These are phyloP conservation scores for Camponotus fellah DNA, from an alignment of 2,888 invertebrate species.

Conservation along the genomic window DNA sequence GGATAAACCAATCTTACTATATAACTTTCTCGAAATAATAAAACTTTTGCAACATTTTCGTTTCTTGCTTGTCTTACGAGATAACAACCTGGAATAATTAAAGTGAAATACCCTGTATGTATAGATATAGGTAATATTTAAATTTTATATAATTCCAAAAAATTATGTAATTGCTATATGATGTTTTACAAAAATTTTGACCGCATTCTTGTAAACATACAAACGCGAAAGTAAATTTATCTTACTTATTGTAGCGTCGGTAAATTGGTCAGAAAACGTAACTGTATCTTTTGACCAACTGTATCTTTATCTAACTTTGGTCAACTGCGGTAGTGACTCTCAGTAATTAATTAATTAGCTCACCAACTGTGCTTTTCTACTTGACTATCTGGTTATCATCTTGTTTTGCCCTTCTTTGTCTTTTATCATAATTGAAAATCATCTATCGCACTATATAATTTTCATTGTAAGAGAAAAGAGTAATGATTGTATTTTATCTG, in stretches of 20 bases:
- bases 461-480: neutral
- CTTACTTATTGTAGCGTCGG: neutral
- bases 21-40: no score
- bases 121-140: neutral
- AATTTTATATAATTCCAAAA: neutral
- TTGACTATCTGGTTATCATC: constrained; percentile 28
- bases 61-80: no score
- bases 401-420: constrained; percentile 26
- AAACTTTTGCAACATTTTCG: no score
- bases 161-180: neutral
- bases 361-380: constrained; percentile 19
- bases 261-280: constrained; percentile 44
- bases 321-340: constrained; percentile 22
- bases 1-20: no score
- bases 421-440: constrained; percentile 28
- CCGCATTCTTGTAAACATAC: neutral
- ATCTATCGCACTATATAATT: constrained; percentile 33
- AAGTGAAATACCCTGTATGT: no score
- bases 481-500: constrained; percentile 13
- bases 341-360: constrained; percentile 51
- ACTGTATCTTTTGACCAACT: neutral
- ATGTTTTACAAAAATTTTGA: neutral
- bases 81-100: no score
- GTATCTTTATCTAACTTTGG: neutral
- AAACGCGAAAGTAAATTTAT: constrained; percentile 14